Base-by-base conservation (phyloP, 2,888 invertebrate genomes). In the Pherbina coryleti region DNA sequence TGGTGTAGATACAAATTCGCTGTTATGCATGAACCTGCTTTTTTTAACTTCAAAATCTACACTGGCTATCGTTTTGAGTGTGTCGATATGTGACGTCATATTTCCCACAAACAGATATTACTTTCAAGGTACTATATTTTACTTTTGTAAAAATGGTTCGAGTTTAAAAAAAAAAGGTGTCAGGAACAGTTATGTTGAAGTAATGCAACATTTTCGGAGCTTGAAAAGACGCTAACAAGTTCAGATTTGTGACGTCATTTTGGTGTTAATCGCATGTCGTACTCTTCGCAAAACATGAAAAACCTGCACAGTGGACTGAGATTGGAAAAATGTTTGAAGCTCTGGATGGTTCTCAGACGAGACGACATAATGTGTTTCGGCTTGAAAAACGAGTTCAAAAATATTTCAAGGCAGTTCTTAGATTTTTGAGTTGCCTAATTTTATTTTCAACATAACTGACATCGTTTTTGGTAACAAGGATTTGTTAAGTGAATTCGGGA, bases 271-370 rank as follows among this genome's bases (percentile, higher is more conserved):
- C 34, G 37, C n/a, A 22, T 34, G 66, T 3, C 44, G 55, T 19
- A 75, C 55, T 44, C 19, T 72, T 4, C 11, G 11, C 25, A 8
- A 11, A 34, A 67, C n/a, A 9, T 11, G 25, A 37, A 9, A 19
- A 53, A 67, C 53, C 17, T 19, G 62, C 34, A 81, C 81, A 81
- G 82, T 82, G 79, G 80, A 31, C 14, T n/a, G 22, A 37, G 64
- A 28, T 19, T n/a, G 19, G 7, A 60, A 44, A 44, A 51, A 55
- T 1, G 19, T 55, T 55, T n/a, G n/a, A 37, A 37, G 37, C 8
- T 37, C 37, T 37, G 37, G 8, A 55, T 22, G 8, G 5, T 55
- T 55, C 55, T 55, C 7, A 14, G 8, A 17, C 7, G 55, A 19
- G 9, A 37, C 55, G 7, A 55, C 2, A 5, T 11, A 55, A 55